Evolutionary conservation across 2,888 invertebrate species (phyloP), one percentile per base, ranked within the genome.

Genomic region (Drosophila subsilvestris): DNA sequence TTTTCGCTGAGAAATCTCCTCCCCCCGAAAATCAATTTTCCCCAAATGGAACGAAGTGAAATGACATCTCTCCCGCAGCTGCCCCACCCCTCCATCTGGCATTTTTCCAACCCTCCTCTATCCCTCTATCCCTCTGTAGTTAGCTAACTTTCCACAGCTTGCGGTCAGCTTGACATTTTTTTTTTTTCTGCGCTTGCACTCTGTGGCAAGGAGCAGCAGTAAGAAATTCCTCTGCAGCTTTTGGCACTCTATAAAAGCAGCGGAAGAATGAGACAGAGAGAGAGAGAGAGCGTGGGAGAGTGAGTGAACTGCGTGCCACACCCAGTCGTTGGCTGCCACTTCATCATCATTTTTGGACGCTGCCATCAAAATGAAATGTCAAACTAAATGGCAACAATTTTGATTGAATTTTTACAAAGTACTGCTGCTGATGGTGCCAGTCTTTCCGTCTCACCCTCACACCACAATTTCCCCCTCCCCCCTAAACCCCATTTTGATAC

Each of bases 361-460:
- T 51, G 56, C 79, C 86, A 88, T 82, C 89, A 79, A 79, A 88
- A 86, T 76, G 87, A 85, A 85, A 85, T 85, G 88, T 88, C 85
- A 85, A 85, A 79, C 85, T 87, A 87, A 85, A 87, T 87, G 87
- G 89, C 89, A 88, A 88, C 88, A 88, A 85, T 89, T 88, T 88
- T 85, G 87, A 85, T 85, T 85, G 89, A 85, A 88, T 76, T 73
- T 88, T 81, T 70, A 54, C 57, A 66, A 47, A 54, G 48, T 65
- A 29, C 44, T 42, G 20, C 44, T 42, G 20, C 42, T 50, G n/a
- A 49, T 66, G 53, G 18, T 42, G 25, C 61, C 22, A 45, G 22
- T 8, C 43, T 48, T 49, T 69, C 37, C 43, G 47, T 10, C 18
- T 22, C 17, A 12, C 5, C 42, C 42, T 18, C 14, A 12, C 2